Conservation (phyloP, 2,888 invertebrate genomes). For the Nephrotoma appendiculata region DNA sequence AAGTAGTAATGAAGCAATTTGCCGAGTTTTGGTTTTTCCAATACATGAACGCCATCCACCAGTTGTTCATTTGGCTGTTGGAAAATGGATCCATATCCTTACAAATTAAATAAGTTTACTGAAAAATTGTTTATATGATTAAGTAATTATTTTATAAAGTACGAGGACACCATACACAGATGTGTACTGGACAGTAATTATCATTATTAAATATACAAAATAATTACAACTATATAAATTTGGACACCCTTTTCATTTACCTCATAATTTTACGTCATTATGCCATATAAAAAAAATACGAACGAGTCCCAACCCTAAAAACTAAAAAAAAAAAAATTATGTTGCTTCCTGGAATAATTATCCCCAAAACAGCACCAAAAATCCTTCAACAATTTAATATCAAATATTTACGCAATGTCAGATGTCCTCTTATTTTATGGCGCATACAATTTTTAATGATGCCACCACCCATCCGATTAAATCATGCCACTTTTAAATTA, state of each 20-base stretch:
- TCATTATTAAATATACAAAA: not conserved
- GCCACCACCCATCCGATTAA: not conserved
- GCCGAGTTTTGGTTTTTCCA: too few species aligned
- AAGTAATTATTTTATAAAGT: too few species aligned
- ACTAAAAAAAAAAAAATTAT: not conserved
- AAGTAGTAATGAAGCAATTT: too few species aligned
- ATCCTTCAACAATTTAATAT: not conserved
- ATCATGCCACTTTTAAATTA: not conserved
- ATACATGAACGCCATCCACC: too few species aligned
- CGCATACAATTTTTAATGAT: not conserved
- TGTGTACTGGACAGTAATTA: too few species aligned
- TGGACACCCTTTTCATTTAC: not conserved
- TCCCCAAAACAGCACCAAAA: not conserved
- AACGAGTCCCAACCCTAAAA: not conserved
- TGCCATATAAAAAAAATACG: not conserved
- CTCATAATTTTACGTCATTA: not conserved
- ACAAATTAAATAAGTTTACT: too few species aligned
- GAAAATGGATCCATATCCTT: too few species aligned
- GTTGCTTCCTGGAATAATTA: not conserved
- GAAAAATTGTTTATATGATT: too few species aligned
- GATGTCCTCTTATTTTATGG: not conserved
- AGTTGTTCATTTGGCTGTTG: too few species aligned
- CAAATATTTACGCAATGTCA: not conserved
- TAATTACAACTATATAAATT: not conserved
- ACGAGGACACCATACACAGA: too few species aligned